These are phyloP conservation scores for Drymodes brunneopygia DNA, from an alignment of 2,113 vertebrate genomes.

Conservation along the genomic window DNA sequence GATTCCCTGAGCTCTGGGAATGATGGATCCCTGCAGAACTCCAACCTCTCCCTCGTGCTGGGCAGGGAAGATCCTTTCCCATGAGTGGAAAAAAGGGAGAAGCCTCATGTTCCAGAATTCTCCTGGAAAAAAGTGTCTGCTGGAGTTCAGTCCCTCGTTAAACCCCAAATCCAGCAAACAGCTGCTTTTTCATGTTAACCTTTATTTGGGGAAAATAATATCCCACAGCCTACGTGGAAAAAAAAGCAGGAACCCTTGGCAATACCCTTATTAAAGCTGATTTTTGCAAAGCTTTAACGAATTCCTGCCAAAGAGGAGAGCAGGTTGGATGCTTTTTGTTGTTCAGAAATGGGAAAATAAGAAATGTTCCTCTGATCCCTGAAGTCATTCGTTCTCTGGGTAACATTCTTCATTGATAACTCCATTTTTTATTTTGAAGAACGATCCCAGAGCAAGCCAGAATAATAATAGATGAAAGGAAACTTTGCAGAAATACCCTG, in stretches of 20 bases:
- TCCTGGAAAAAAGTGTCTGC: not conserved
- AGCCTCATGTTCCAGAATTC: not conserved
- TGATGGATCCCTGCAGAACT: not conserved
- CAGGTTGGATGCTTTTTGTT: not conserved
- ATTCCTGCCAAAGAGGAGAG: not conserved
- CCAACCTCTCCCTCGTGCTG: not conserved
- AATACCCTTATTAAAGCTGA: not conserved
- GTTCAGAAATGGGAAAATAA: not conserved
- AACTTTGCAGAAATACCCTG: not conserved
- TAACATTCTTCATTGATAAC: not conserved
- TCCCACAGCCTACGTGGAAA: not conserved
- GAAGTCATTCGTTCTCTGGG: not conserved
- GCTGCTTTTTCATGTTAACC: not conserved
- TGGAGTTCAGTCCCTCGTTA: not conserved
- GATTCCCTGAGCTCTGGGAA: accelerated
- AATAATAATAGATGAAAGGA: not conserved
- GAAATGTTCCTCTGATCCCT: not conserved
- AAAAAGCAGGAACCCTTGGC: not conserved
- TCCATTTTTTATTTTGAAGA: not conserved
- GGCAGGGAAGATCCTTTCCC: not conserved
- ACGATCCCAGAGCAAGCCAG: not conserved
- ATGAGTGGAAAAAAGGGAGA: not conserved
- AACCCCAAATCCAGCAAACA: not conserved
- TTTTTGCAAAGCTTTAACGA: not conserved
- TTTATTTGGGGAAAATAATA: not conserved